Evolutionary conservation across 2,888 invertebrate species (phyloP), one percentile per base, ranked within the genome.

Genomic region (Diachrysia chrysitis): DNA sequence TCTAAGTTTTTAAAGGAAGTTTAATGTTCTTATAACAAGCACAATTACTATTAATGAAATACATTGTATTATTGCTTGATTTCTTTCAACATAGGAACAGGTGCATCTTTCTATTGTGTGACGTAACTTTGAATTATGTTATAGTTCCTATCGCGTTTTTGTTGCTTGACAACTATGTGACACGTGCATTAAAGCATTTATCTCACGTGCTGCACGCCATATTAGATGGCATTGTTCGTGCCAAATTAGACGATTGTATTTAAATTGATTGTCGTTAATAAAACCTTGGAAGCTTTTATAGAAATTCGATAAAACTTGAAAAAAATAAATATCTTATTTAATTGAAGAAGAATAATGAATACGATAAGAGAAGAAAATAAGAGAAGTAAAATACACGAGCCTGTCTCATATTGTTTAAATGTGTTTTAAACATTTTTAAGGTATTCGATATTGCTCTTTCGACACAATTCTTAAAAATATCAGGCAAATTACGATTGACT

Each of bases 181-280:
- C 60, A 76, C 51, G 60, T 72, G 54, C 57, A 17, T 46, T 32
- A 48, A 59, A 25, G 57, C 62, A 76, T 66, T 63, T 76, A 59
- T 60, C 58, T 77, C 61, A 73, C 63, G 61, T 46, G 42, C 53
- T 58, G 23, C 14, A 21, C 46, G 42, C 63, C 51, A 58, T 63
- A 53, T 66, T 76, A 42, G 54, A 63, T 55, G 58, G 29, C 58
- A 55, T 66, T 59, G 55, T 74, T 14, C 46, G 29, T 37, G 54
- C 48, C 37, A 62, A 77, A 62, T 58, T 17, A 53, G 46, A 61
- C 67, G 5, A 53, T 42, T 54, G 56, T 66, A 66, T 57, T 48
- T 48, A 46, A 51, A 48, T 57, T 12, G 6, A 51, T 51, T 58
- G 67, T 71, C 60, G 59, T 58, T 60, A 61, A 76, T 17, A 23